Evolutionary conservation across 2,113 vertebrate species (phyloP).

Genomic region (Addax nasomaculatus): DNA sequence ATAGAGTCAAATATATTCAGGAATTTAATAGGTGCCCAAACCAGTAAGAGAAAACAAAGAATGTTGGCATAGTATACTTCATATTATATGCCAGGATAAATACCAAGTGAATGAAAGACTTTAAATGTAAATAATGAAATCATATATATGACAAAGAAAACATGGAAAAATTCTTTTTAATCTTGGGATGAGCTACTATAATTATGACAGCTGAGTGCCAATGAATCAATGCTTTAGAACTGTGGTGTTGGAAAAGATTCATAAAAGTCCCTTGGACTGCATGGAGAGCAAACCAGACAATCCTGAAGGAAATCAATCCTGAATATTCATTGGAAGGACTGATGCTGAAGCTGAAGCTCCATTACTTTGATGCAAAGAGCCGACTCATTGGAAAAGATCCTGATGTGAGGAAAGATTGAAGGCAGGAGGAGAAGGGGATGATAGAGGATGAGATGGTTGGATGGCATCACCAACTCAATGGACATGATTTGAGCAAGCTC

Average conservation of each 20-base stretch:
- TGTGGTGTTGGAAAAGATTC: not conserved
- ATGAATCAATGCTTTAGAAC: not conserved
- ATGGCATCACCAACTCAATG: not conserved
- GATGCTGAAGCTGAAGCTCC: not conserved
- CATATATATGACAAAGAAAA: not conserved
- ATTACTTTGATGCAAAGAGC: not conserved
- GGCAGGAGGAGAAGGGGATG: not conserved
- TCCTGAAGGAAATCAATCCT: not conserved
- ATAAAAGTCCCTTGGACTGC: not conserved
- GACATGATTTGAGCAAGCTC: not conserved
- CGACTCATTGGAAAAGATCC: not conserved
- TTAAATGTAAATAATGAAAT: constrained; percentile 1
- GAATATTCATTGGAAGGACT: not conserved
- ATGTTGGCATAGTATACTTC: not conserved
- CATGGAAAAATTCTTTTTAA: not conserved
- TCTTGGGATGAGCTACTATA: not conserved
- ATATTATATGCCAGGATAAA: not conserved
- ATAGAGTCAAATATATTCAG: not conserved
- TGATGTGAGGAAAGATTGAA: not conserved
- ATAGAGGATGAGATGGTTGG: not conserved
- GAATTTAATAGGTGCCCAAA: not conserved
- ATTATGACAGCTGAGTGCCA: not conserved
- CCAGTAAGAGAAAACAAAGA: not conserved
- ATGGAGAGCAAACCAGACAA: not conserved
- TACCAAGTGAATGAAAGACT: not conserved